Percentiles rank a stretch among this genome's conserved stretches.
phyloP scores from a whole-genome alignment of 2,888 invertebrate species.

The Linnaemya vulpina region DNA sequence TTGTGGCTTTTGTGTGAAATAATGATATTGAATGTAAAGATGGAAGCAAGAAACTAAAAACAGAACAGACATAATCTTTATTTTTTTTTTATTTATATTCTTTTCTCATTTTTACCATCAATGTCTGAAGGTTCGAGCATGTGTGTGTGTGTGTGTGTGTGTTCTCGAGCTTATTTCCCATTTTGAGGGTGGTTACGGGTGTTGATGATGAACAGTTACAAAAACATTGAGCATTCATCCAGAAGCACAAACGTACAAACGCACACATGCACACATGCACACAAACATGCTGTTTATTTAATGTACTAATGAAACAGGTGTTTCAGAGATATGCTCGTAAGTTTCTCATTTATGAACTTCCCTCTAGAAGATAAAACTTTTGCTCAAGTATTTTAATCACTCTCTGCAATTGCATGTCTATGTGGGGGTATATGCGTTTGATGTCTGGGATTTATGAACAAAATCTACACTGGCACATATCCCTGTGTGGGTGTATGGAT shows the following conservation, averaged over 20 bases:
- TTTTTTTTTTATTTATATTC: constrained; percentile 43
- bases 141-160: background rate
- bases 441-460: constrained; percentile 34
- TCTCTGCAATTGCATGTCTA: background rate
- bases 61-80: constrained; percentile 57
- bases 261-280: constrained; percentile 2
- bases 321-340: constrained; percentile 55
- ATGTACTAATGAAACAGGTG: constrained; percentile 61
- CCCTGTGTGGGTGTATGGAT: background rate
- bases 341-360: constrained; percentile 59
- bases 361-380: constrained; percentile 41
- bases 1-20: constrained; percentile 61
- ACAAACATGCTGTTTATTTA: constrained; percentile 6
- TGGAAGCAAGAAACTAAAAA: background rate
- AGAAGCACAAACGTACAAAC: constrained; percentile 2
- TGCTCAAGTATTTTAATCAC: constrained; percentile 49
- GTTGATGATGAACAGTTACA: constrained; percentile 55
- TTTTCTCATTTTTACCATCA: constrained; percentile 13
- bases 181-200: constrained; percentile 25
- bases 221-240: constrained; percentile 31
- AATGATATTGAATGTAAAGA: constrained; percentile 58
- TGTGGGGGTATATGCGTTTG: background rate
- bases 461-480: background rate
- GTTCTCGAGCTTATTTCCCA: constrained; percentile 9
- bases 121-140: background rate